Conservation (phyloP, 2,888 invertebrate species). For the Pterobdella sp. region DNA sequence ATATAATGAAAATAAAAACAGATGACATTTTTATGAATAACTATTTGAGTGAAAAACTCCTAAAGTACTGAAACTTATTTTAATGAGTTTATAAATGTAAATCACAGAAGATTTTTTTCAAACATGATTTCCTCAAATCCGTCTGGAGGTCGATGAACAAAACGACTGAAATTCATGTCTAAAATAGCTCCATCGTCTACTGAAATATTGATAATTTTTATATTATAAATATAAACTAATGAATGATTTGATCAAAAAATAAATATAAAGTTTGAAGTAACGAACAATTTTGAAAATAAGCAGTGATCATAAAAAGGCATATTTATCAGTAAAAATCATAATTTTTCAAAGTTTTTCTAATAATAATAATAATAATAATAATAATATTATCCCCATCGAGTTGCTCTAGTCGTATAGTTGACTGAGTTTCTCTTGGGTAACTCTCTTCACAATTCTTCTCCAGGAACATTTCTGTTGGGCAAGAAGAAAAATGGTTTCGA, state of each 20-base stretch:
- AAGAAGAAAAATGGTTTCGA: too few relatives aligned
- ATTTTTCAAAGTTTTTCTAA: too few relatives aligned
- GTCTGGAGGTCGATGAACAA: conserved; percentile 37
- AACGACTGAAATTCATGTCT: conserved; percentile 73
- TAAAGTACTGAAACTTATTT: background rate
- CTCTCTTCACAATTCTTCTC: too few relatives aligned
- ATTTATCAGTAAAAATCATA: too few relatives aligned
- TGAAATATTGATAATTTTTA: conserved; percentile 54
- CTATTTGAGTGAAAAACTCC: background rate
- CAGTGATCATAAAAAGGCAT: too few relatives aligned
- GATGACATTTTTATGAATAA: background rate
- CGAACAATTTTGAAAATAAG: too few relatives aligned
- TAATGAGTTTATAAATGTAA: background rate
- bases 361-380: conserved; percentile 5
- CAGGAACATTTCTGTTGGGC: too few relatives aligned
- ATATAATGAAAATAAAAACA: background rate
- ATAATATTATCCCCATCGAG: too few relatives aligned
- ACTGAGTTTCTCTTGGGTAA: too few relatives aligned
- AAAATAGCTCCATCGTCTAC: conserved; percentile 95
- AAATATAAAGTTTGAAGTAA: too few relatives aligned
- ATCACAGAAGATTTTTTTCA: conserved; percentile 48
- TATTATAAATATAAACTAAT: background rate
- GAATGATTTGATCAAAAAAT: background rate
- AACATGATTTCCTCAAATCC: conserved; percentile 40
- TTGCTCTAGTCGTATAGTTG: too few relatives aligned